phyloP scores from a whole-genome alignment of 2,113 vertebrate species.

The Rhizomys pruinosus region DNA sequence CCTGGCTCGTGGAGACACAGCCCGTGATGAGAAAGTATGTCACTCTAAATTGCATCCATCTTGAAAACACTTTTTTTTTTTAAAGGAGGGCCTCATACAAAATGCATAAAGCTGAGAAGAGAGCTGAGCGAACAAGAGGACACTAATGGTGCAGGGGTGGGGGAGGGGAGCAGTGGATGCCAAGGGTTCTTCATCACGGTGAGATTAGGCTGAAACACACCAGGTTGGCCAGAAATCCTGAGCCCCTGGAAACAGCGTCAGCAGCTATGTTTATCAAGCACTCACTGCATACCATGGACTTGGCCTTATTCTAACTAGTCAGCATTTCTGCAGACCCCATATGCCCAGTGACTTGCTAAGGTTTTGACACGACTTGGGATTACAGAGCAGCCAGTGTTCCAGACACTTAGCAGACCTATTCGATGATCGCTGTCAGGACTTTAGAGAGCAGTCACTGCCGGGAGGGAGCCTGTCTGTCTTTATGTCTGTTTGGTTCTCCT shows the following conservation, averaged over 20 bases:
- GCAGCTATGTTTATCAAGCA: background rate
- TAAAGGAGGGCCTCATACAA: conserved; percentile 7
- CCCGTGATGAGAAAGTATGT: background rate
- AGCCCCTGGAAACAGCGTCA: background rate
- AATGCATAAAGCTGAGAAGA: conserved; percentile 27
- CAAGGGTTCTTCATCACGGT: fast-evolving
- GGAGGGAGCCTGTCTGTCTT: background rate
- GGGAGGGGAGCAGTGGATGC: background rate
- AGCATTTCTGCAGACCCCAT: background rate
- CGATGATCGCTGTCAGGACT: background rate
- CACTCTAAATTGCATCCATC: conserved; percentile 3
- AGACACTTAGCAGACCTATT: background rate
- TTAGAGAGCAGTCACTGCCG: background rate
- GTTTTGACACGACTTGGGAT: background rate
- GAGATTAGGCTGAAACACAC: background rate
- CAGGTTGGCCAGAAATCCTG: background rate
- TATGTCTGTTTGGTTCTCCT: background rate
- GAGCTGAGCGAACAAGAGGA: background rate
- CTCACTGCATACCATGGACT: fast-evolving
- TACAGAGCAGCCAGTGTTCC: background rate
- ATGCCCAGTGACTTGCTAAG: background rate
- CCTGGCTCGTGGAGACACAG: background rate
- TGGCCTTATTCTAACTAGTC: fast-evolving
- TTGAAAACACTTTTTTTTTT: conserved; percentile 11
- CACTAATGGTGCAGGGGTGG: no score